Evolutionary conservation across 2,888 invertebrate genomes (phyloP).

Genomic region (Sminthurides aquaticus): DNA sequence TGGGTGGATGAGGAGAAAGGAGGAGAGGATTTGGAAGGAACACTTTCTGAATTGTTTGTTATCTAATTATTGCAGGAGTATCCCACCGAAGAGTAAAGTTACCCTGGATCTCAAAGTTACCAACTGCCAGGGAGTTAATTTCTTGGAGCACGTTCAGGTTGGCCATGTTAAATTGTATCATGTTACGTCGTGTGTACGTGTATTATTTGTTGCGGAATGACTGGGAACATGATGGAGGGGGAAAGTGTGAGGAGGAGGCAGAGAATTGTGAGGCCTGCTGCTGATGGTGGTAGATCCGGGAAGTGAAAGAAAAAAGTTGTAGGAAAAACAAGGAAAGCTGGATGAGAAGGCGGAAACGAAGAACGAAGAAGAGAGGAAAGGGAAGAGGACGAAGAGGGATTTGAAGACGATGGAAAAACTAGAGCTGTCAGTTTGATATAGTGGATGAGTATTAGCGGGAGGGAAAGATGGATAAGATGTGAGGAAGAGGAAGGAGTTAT

Average conservation of each 20-base stretch:
- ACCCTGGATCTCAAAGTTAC: constrained; percentile 65
- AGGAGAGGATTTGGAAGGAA: not conserved
- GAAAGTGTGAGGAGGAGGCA: not conserved
- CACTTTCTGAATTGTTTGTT: not conserved
- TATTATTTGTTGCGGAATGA: not conserved
- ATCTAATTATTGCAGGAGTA: constrained; percentile 50
- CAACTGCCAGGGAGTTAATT: constrained; percentile 80
- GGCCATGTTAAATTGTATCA: constrained; percentile 36
- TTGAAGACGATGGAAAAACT: not conserved
- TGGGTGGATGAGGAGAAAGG: no score
- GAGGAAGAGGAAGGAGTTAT: constrained; percentile 1
- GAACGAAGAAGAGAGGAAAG: not conserved
- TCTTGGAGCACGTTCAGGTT: constrained; percentile 86
- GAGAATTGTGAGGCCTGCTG: no score
- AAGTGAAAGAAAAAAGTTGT: constrained; percentile 1
- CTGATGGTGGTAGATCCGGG: not conserved
- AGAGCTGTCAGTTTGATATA: not conserved
- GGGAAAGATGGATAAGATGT: not conserved
- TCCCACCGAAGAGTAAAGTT: constrained; percentile 68
- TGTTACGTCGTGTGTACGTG: not conserved
- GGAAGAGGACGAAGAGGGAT: not conserved
- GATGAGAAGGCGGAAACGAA: not conserved
- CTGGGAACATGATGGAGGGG: not conserved
- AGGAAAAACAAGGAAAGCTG: not conserved
- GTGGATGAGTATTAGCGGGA: not conserved